phyloP scores from a whole-genome alignment of 2,888 invertebrate genomes.

The Nephrocerus scutellatus region DNA sequence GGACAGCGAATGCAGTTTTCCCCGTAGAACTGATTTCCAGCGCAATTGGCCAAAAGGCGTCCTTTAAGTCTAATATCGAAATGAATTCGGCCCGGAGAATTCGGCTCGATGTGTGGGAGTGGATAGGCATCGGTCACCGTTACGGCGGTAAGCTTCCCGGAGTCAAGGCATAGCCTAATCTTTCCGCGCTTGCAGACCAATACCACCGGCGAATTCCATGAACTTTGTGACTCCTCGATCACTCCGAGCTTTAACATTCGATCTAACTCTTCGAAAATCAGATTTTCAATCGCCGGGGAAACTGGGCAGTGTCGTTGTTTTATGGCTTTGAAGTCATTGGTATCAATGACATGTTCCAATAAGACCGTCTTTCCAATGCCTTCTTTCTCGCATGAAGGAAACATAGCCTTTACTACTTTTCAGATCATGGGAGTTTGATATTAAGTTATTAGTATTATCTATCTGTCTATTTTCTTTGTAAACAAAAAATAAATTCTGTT shows the following conservation, averaged over 20 bases:
- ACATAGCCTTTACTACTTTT: too few species aligned
- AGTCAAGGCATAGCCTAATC: conserved; percentile 13
- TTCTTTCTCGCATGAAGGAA: too few species aligned
- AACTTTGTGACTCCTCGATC: conserved; percentile 26
- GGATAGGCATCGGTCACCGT: conserved; percentile 17
- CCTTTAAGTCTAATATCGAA: conserved; percentile 16
- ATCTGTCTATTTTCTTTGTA: too few species aligned
- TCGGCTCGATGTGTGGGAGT: conserved; percentile 15
- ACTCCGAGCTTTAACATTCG: conserved; percentile 29
- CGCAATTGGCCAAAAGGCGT: conserved; percentile 16
- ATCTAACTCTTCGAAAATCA: conserved; percentile 27
- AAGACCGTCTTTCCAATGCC: conserved; percentile 16
- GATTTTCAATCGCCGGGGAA: conserved; percentile 18
- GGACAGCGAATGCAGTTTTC: conserved; percentile 14
- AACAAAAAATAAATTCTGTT: too few species aligned
- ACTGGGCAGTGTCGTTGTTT: conserved; percentile 21
- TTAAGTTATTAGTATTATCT: too few species aligned
- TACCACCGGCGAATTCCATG: conserved; percentile 17
- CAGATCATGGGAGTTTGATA: too few species aligned
- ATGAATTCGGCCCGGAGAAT: conserved; percentile 14
- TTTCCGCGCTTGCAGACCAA: conserved; percentile 14
- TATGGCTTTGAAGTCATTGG: conserved; percentile 14
- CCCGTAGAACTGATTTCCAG: conserved; percentile 4
- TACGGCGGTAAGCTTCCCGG: conserved; percentile 14
- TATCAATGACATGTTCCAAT: conserved; percentile 17